Evolutionary conservation across 2,888 invertebrate genomes (phyloP), one percentile per base, ranked within the genome.

Genomic region (Drosophila austrosaltans): DNA sequence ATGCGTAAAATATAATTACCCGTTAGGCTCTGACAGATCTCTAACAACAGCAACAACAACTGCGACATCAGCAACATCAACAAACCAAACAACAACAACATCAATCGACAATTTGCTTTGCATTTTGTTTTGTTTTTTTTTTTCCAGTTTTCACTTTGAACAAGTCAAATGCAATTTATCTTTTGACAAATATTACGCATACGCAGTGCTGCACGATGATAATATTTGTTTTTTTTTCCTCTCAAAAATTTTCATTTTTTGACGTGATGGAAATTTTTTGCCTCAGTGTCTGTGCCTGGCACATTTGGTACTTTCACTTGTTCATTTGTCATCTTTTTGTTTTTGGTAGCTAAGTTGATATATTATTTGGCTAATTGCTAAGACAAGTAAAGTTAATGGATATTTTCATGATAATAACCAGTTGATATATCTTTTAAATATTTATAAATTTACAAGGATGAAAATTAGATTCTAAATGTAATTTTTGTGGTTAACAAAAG

Each of bases 141-240:
- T 12, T 36, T 22, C 39, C 36, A 12, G 57, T 57, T 57, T 57
- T 57, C 57, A 57, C 57, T 57, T 57, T 57, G 20, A 57, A 39
- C 57, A 57, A 57, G 57, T 36, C 39, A 59, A 59, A 53, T 73
- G 61, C 60, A 59, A 58, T 67, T 61, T 57, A 39, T 57, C 57
- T 57, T 67, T 74, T 76, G 72, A 82, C 67, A 82, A 77, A 76
- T 87, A 85, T 87, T 83, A 87, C 82, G 88, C 88, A 83, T 85
- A 82, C 88, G 82, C 85, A 77, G 56, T 78, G 83, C 63, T 76
- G 81, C 73, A 76, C 79, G 68, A 42, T 53, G 40, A 36, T 57
- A 57, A 32, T 56, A 36, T 57, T 39, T 22, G 57, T 12, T 25
- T 30, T 16, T 16, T 16, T 16, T 16, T 16, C 16, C 16, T 54